A percentile compares a stretch with the other conserved stretches of the same genome.
Conservation (phyloP, 2,888 invertebrate species). For the Sphaeridia pumilis region DNA sequence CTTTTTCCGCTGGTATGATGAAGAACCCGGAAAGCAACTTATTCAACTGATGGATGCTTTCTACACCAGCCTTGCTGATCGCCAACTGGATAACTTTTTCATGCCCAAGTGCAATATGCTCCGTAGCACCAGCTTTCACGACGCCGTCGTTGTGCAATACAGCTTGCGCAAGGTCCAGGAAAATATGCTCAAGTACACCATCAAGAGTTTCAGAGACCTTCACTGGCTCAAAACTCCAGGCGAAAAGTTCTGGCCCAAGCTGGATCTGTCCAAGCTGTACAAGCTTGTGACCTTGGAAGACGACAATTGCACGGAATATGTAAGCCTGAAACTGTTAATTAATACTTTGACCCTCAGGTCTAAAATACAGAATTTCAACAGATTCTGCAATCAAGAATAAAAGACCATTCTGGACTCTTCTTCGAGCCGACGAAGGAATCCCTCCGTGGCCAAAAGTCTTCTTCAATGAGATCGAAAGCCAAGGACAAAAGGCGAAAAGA, state of each 20-base stretch:
- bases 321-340: too few species aligned
- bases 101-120: constrained; percentile 59
- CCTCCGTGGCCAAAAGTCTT: too few species aligned
- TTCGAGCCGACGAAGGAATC: too few species aligned
- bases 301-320: constrained; percentile 45
- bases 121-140: constrained; percentile 54
- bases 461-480: too few species aligned
- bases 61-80: constrained; percentile 50
- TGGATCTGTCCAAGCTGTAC: constrained; percentile 51
- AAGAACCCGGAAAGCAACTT: constrained; percentile 56
- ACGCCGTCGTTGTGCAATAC: constrained; percentile 53
- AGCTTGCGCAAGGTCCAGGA: constrained; percentile 56
- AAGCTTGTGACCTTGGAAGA: constrained; percentile 47
- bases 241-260: constrained; percentile 33
- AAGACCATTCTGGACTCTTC: too few species aligned
- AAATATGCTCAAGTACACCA: constrained; percentile 57
- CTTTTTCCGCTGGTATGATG: constrained; percentile 59
- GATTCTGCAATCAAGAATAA: background rate
- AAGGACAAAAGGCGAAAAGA: too few species aligned
- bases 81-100: constrained; percentile 59
- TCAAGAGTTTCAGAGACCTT: constrained; percentile 57
- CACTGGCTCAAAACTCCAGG: constrained; percentile 43
- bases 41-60: constrained; percentile 52
- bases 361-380: too few species aligned
- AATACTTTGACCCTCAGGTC: too few species aligned